phyloP scores from a whole-genome alignment of 2,113 vertebrate species.

The Emydura subglobosa region DNA sequence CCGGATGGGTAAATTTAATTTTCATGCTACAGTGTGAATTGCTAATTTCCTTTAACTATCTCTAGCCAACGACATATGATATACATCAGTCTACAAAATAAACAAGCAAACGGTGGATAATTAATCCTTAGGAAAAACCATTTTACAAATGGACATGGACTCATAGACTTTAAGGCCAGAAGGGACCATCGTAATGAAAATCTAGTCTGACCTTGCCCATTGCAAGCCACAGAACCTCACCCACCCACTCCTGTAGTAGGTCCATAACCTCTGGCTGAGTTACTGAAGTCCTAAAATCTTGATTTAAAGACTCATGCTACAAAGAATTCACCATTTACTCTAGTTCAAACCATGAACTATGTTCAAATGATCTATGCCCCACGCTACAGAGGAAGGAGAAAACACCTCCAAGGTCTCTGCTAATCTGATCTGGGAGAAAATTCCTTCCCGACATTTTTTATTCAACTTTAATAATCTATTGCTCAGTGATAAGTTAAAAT shows the following conservation, averaged over 20 bases:
- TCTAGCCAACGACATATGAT: neutral
- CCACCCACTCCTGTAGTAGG: neutral
- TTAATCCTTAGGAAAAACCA: slow-evolving; percentile 10
- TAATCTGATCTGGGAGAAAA: too few species aligned
- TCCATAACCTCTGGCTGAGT: neutral
- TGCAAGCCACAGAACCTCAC: neutral
- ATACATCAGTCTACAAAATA: neutral
- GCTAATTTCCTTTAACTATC: slow-evolving; percentile 19
- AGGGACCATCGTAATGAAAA: neutral
- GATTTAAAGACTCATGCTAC: neutral
- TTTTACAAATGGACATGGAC: neutral
- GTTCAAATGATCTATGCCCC: neutral
- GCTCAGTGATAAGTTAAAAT: neutral
- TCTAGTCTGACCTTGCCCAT: neutral
- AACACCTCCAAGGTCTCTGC: too few species aligned
- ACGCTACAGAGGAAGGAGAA: too few species aligned
- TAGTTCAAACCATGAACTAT: neutral
- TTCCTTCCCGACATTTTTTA: neutral
- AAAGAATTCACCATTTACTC: neutral
- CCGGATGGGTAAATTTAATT: slow-evolving; percentile 17
- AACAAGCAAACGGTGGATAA: neutral
- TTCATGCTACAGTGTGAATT: neutral
- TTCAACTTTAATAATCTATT: neutral
- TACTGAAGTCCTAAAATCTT: neutral
- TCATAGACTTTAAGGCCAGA: neutral